Conservation (phyloP, 2,797 vertebrate genomes). For the Silurus aristotelis region DNA sequence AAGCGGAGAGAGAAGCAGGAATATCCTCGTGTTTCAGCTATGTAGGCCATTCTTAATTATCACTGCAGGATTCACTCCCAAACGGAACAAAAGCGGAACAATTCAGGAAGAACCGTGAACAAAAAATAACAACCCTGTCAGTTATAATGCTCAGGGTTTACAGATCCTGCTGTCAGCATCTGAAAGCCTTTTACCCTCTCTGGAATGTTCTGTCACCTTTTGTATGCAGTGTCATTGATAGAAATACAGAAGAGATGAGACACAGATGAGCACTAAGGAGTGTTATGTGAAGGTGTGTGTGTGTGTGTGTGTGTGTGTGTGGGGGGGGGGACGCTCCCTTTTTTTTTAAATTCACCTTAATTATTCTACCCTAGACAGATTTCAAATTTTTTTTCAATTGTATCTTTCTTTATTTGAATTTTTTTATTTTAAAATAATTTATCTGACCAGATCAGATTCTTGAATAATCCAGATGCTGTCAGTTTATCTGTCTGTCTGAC, state of each 20-base stretch:
- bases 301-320: no score
- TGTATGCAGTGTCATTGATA: constrained; percentile 18
- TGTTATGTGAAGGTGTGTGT: neutral
- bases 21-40: constrained; percentile 41
- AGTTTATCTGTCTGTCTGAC: neutral
- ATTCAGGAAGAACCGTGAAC: constrained; percentile 12
- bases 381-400: neutral
- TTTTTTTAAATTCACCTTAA: no score
- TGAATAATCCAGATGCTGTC: neutral
- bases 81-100: constrained; percentile 47
- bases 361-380: no score
- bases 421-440: neutral
- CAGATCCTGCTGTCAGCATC: constrained; percentile 19
- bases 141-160: constrained; percentile 35
- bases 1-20: constrained; percentile 16
- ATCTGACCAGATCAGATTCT: no score
- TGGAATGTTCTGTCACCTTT: constrained; percentile 25
- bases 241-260: constrained; percentile 13
- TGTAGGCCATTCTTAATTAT: constrained; percentile 56
- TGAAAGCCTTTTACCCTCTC: constrained; percentile 9
- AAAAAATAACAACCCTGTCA: constrained; percentile 26
- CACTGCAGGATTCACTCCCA: constrained; percentile 45
- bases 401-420: no score
- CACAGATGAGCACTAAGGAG: constrained; percentile 14
- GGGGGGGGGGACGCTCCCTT: no score